Percentiles rank a stretch among this genome's conserved stretches.
phyloP scores from a whole-genome alignment of 2,113 vertebrate genomes.

The Sinocyclocheilus anshuiensis region DNA sequence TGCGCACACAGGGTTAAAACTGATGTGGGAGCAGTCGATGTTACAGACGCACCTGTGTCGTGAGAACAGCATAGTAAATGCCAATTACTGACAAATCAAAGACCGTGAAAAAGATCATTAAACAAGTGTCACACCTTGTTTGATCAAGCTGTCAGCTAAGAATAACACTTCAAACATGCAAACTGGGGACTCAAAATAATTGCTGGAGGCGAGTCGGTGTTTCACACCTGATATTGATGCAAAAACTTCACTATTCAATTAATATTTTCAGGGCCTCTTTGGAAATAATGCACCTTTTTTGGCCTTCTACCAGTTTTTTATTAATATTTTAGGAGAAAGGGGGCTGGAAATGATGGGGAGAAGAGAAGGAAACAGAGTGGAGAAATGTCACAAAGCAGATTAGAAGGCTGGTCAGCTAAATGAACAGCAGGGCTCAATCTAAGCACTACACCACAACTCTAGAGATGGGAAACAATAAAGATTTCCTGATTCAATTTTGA shows the following conservation, averaged over 20 bases:
- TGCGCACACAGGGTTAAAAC: constrained; percentile 98
- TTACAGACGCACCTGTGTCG: constrained; percentile 94
- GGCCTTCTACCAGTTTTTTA: neutral
- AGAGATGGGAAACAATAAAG: neutral
- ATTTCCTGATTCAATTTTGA: neutral
- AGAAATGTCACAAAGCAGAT: neutral
- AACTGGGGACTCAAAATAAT: neutral
- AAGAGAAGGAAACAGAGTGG: neutral
- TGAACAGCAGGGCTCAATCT: neutral
- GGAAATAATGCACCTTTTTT: neutral
- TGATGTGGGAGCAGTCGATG: constrained; percentile 99
- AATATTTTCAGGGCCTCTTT: neutral
- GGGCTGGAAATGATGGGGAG: neutral
- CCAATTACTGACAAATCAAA: constrained; percentile 26
- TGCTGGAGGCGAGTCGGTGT: neutral
- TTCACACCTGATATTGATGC: neutral
- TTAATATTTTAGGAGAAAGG: neutral
- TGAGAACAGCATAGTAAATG: constrained; percentile 12
- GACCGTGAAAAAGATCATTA: constrained; percentile 20
- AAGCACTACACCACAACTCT: neutral
- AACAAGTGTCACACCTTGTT: constrained; percentile 27
- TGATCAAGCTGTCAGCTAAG: constrained; percentile 23
- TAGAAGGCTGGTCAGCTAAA: neutral
- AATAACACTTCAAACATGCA: constrained; percentile 15
- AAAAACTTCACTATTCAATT: neutral